These are phyloP conservation scores for Tolypeutes matacus DNA, from an alignment of 2,797 vertebrate genomes.

Conservation along the genomic window DNA sequence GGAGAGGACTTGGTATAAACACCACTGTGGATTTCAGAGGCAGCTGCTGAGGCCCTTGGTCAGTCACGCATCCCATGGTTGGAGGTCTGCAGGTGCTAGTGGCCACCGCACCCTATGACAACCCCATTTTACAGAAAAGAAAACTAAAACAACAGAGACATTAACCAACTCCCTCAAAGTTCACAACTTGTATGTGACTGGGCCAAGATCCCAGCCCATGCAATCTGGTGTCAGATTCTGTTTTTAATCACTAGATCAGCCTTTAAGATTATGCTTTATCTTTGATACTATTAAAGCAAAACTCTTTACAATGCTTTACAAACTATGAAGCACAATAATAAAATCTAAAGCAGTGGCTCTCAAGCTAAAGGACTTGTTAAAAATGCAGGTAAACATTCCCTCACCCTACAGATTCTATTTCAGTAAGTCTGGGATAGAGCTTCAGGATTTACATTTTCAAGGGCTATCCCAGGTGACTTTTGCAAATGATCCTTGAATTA, in stretches of 20 bases:
- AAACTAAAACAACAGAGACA: background rate
- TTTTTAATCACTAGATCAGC: background rate
- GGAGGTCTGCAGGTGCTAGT: background rate
- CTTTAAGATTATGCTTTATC: background rate
- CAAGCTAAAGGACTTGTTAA: background rate
- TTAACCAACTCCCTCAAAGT: background rate
- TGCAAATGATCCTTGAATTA: background rate
- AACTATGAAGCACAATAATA: background rate
- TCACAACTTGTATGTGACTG: background rate
- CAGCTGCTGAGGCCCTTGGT: background rate
- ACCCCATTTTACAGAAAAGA: background rate
- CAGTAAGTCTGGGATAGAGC: too few species aligned
- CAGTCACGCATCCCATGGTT: background rate
- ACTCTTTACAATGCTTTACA: background rate
- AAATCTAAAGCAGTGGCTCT: background rate
- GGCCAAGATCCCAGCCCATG: background rate
- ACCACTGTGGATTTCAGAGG: background rate
- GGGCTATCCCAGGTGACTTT: background rate
- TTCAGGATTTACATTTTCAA: background rate
- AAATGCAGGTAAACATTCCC: background rate
- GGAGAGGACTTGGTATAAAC: fast-evolving
- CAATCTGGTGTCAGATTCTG: background rate
- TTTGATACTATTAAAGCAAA: background rate
- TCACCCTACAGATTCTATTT: background rate
- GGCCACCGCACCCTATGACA: background rate